Base-by-base conservation (phyloP, 1,140 invertebrate genomes). In the Drosophila lowei region DNA sequence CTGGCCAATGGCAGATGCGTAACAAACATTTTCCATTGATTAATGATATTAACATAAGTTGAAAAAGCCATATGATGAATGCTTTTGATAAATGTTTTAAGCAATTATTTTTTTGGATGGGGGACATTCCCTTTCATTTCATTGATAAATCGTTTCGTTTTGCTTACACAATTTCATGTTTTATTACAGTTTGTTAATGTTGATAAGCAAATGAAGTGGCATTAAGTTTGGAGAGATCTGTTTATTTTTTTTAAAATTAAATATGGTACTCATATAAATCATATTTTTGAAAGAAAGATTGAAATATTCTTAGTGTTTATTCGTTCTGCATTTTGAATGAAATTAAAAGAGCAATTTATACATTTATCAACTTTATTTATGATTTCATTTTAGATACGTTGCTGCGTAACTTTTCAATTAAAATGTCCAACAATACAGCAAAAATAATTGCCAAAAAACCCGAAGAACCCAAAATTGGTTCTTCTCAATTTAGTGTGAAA, bases 31-130 rank as follows among this genome's bases (percentile, higher is more conserved):
- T 63, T 57, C 43, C 52, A 46, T 57, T 86, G 73, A 88, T 86
- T 83, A 86, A 86, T 88, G 74, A 43, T 44, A 75, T 81, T 78
- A 58, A 70, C 65, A 81, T 77, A 77, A 73, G 66, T 80, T 73
- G 42, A 80, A 77, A 53, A 61, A 52, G 54, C 50, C 44, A 60
- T 60, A 38, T 38, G 62, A 75, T 71, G 44, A 73, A 67, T 52
- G 58, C 46, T 63, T 74, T 79, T 61, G 60, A 74, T 58, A 66
- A 80, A 80, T 74, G 63, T 21, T 61, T 64, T 60, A 67, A 53
- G 47, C 48, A 49, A 42, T 56, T 49, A 21, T 49, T 23, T 49
- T n/a, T 6, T 25, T 25, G 42, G 56, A 46, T 38, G n/a, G 15
- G 13, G 16, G 16, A 16, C 42, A 43, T 54, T 28, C 16, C 42